These are phyloP conservation scores for Drosophila repleta DNA, from an alignment of 1,140 invertebrate species.

Conservation along the genomic window DNA sequence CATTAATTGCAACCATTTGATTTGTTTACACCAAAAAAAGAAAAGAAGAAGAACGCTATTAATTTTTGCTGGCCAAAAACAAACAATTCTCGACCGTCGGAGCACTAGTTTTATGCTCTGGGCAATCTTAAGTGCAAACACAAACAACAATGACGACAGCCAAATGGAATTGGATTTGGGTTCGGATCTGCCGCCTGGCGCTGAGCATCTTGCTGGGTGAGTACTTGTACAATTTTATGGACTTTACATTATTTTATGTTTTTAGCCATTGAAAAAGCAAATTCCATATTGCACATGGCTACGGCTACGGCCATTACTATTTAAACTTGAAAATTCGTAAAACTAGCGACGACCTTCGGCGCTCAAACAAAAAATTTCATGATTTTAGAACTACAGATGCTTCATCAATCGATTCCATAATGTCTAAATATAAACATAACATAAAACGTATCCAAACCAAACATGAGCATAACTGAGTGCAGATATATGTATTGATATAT, in stretches of 20 bases:
- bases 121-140: constrained; percentile 74
- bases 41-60: constrained; percentile 9
- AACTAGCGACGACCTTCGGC: constrained; percentile 22
- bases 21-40: constrained; percentile 61
- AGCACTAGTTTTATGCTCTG: constrained; percentile 48
- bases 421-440: constrained; percentile 31
- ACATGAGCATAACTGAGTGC: constrained; percentile 10
- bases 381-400: constrained; percentile 16
- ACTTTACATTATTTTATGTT: constrained; percentile 62
- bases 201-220: constrained; percentile 69
- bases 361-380: constrained; percentile 1
- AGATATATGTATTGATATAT: background rate
- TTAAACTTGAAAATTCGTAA: constrained; percentile 26
- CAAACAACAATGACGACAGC: constrained; percentile 79
- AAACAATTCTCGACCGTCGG: constrained; percentile 45
- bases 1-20: constrained; percentile 75
- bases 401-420: constrained; percentile 31
- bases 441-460: constrained; percentile 10
- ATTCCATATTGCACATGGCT: constrained; percentile 10
- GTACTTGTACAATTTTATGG: constrained; percentile 59
- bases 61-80: constrained; percentile 39
- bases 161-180: constrained; percentile 80
- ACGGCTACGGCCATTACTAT: too few relatives aligned
- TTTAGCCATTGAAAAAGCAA: background rate
- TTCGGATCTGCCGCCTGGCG: constrained; percentile 46